Base-by-base conservation (phyloP, 2,888 invertebrate genomes). In the Mesoligia furuncula region DNA sequence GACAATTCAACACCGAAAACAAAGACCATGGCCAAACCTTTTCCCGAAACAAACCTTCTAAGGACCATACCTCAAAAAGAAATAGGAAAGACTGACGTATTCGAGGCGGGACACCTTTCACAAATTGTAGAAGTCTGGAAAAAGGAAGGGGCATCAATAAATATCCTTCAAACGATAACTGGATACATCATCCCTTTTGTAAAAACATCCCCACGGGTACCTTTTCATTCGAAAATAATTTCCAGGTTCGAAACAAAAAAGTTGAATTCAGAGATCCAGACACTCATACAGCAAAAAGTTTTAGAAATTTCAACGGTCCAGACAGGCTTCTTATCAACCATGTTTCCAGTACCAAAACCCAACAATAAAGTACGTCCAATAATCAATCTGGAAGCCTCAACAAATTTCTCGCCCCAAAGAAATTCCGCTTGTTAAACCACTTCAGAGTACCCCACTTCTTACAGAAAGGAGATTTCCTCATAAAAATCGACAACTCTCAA, bases 301-400 rank as follows among this genome's bases (percentile, higher is more conserved):
- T 70, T 59, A 70, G 39, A 70, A 27, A 39, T 1, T 0, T 59
- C 57, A 57, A 57, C 42, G 1, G 0, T 1, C 15, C 70, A 6
- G 59, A 42, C 59, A 57, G 70, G 70, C 0, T 70, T 42, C 1
- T 27, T 70, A 42, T 70, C 59, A 59, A 70, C 39, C 1, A 70
- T 70, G 59, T 70, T 70, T 27, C 13, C 70, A 70, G 70, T 70
- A 0, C 70, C 42, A n/a, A 70, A 70, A 59, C 42, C 70, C 59
- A 59, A 70, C 70, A 27, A 27, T 0, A 70, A 70, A 17, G 13
- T 70, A 0, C 70, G 70, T 0, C 59, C 70, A 9, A 59, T 70
- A 59, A 59, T 59, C 36, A 70, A 70, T 42, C 3, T 70, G 13
- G 39, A 59, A 59, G 59, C 1, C n/a, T 69, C 1, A 54, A 69